Base-by-base conservation (phyloP, 2,113 vertebrate species). In the Pleuronectes platessa region DNA sequence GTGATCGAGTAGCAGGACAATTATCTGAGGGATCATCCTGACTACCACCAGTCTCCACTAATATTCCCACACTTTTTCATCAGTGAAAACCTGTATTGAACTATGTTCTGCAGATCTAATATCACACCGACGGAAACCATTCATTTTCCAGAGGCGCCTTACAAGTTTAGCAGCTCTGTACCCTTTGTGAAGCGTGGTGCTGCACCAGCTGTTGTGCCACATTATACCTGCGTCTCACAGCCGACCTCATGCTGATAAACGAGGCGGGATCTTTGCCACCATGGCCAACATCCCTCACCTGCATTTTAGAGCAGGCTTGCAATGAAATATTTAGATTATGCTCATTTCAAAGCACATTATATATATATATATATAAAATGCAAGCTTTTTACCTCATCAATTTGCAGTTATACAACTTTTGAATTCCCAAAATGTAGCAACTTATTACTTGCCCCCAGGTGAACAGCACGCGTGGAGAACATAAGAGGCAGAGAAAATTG, bases 231-330 rank as follows among this genome's bases (percentile, higher is more conserved):
- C 45, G 54, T 68, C 76, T 69, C 64, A 51, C 74, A 47, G 67
- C 24, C 62, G 42, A 74, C 66, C 76, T 70, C 74, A 65, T 76
- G 82, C 64, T 68, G 76, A 64, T 66, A 85, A 72, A 86, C 45
- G 68, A 83, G 53, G 56, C 66, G 56, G 58, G 61, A 70, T 76
- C 59, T 76, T 58, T 75, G 70, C 68, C 26, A 26, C 62, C 20
- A 18, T 27, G 27, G 56, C 60, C 20, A 74, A 70, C 55, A 45
- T 81, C 63, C 71, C 49, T 74, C 69, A 61, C 47, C 42, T 14
- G 2, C 53, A 64, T 75, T 76, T 85, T 47, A 37, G n/a, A 82
- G 59, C 61, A 76, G 35, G n/a, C 66, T 54, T 26, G 51, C 54
- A 11, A 24, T 56, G 21, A 56, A 56, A 79, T 74, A 88, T 84